A percentile compares a stretch with the other conserved stretches of the same genome.
Conservation (phyloP, 2,888 invertebrate species). For the Folsomia candida region DNA sequence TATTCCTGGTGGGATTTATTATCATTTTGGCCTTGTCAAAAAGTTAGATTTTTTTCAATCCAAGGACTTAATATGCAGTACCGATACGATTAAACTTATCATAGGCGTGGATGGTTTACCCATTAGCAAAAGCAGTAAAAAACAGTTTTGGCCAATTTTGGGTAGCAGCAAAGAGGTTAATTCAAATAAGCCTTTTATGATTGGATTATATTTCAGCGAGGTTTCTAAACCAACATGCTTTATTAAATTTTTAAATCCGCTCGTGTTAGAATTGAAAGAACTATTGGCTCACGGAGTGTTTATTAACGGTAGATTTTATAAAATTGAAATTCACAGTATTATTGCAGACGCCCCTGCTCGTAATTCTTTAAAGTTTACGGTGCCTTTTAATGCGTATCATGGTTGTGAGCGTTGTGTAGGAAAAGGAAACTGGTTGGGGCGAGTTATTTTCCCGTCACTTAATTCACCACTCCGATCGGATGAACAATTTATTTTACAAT, state of each 20-base stretch:
- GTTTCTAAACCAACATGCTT: background rate
- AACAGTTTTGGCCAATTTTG: background rate
- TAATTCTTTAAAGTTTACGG: too few relatives aligned
- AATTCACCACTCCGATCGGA: too few relatives aligned
- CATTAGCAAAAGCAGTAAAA: background rate
- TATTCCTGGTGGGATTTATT: background rate
- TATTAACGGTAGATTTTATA: too few relatives aligned
- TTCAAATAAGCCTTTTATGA: background rate
- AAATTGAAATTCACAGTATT: too few relatives aligned
- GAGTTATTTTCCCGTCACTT: too few relatives aligned
- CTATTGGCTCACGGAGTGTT: too few relatives aligned
- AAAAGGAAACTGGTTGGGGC: too few relatives aligned
- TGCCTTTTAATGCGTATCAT: too few relatives aligned
- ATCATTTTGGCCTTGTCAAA: background rate
- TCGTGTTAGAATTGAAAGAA: too few relatives aligned
- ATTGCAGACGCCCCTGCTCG: too few relatives aligned
- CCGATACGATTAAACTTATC: background rate
- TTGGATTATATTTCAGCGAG: background rate
- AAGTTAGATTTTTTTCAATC: background rate
- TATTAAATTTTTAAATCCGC: background rate
- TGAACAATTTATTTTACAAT: too few relatives aligned
- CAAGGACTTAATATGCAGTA: background rate
- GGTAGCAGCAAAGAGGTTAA: background rate
- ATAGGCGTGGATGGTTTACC: background rate
- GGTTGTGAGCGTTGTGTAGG: too few relatives aligned